These are phyloP conservation scores for Hydrozoanthus gracilis DNA, from an alignment of 92 coral and sea anemone genomes.

Conservation along the genomic window DNA sequence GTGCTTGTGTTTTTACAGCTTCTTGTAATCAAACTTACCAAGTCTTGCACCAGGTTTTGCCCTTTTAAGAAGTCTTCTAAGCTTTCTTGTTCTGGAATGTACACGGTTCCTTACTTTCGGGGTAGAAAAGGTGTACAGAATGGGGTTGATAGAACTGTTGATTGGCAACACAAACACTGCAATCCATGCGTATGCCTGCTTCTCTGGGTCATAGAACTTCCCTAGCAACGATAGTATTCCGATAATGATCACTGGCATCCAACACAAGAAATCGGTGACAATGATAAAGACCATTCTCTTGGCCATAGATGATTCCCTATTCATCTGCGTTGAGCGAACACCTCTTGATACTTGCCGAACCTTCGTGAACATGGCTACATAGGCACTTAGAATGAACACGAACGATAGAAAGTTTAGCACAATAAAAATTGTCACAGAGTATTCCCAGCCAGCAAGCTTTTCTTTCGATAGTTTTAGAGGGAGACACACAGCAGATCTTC, in stretches of 20 bases:
- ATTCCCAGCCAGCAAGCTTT: conserved; percentile 83
- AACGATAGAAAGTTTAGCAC: conserved; percentile 77
- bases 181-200: conserved; percentile 86
- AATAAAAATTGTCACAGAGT: conserved; percentile 77
- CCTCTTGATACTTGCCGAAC: conserved; percentile 57
- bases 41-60: background rate
- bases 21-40: background rate
- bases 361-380: conserved; percentile 73
- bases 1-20: too few species aligned
- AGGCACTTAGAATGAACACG: conserved; percentile 74
- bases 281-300: conserved; percentile 80
- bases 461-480: conserved; percentile 83
- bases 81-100: background rate
- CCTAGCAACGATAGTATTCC: conserved; percentile 77
- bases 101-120: conserved; percentile 29
- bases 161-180: conserved; percentile 94
- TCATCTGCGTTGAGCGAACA: conserved; percentile 81
- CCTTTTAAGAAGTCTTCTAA: background rate
- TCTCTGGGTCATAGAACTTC: conserved; percentile 78
- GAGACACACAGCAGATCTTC: conserved; percentile 88
- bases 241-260: conserved; percentile 95
- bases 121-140: conserved; percentile 89
- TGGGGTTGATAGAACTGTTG: conserved; percentile 86
- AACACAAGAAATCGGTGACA: conserved; percentile 84
- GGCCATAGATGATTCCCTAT: conserved; percentile 78